Percentiles rank a stretch among this genome's conserved stretches.
phyloP scores from a whole-genome alignment of 2,113 vertebrate species.

The Martes martes region DNA sequence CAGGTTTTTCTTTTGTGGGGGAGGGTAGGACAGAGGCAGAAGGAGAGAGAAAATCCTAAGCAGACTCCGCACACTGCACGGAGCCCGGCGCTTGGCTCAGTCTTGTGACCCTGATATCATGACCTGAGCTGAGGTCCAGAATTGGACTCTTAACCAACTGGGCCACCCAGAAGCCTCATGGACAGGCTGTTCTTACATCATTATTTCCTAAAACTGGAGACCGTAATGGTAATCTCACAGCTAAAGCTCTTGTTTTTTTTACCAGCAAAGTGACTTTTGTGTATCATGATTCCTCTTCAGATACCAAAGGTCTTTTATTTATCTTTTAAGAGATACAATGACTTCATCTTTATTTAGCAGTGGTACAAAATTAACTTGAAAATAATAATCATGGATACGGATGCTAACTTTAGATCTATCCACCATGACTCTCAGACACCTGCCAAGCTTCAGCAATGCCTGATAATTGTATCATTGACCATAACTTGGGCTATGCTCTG shows the following conservation, averaged over 20 bases:
- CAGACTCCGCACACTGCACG: background rate
- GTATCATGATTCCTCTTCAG: background rate
- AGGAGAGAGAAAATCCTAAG: background rate
- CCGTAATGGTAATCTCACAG: background rate
- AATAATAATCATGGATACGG: background rate
- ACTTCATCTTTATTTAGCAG: background rate
- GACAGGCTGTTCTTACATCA: background rate
- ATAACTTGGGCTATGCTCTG: background rate
- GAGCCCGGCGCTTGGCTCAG: accelerated
- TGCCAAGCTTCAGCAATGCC: constrained; percentile 30
- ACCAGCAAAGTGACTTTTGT: background rate
- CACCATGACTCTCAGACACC: background rate
- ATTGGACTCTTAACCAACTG: background rate
- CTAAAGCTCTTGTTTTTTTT: background rate
- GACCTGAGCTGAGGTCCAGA: background rate
- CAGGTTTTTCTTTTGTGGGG: background rate
- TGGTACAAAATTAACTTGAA: background rate
- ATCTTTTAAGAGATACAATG: background rate
- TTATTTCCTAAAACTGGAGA: background rate
- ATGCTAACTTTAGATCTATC: background rate
- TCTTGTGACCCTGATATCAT: background rate
- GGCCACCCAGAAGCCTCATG: background rate
- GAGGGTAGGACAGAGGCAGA: background rate
- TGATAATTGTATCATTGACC: constrained; percentile 42
- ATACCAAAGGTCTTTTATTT: background rate